These are phyloP conservation scores for Lomographa bimaculata DNA, from an alignment of 2,888 invertebrate species.

Conservation along the genomic window DNA sequence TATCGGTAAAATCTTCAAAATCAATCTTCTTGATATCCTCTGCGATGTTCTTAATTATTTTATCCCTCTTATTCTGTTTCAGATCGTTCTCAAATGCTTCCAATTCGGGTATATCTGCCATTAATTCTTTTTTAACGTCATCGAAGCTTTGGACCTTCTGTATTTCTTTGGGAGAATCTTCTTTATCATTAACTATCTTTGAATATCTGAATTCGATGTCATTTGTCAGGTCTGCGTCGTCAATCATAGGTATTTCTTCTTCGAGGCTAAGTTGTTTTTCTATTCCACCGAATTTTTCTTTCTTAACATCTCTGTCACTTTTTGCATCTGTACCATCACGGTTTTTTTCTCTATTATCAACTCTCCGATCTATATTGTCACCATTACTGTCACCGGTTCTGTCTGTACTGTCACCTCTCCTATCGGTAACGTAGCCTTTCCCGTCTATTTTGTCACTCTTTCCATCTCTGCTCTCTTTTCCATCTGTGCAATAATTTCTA, in stretches of 20 bases:
- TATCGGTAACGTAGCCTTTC: too few relatives aligned
- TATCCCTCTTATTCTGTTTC: conserved; percentile 78
- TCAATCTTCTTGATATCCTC: conserved; percentile 66
- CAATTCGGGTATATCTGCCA: conserved; percentile 79
- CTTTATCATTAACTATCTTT: conserved; percentile 45
- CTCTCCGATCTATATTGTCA: conserved; percentile 3
- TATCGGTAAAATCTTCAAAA: conserved; percentile 41
- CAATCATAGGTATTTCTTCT: conserved; percentile 82
- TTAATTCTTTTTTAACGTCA: conserved; percentile 76
- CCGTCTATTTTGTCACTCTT: neutral
- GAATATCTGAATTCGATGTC: conserved; percentile 75
- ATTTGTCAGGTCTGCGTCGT: conserved; percentile 69
- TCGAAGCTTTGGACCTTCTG: conserved; percentile 68
- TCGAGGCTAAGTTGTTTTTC: conserved; percentile 77
- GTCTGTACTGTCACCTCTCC: conserved; percentile 17
- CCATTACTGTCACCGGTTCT: conserved; percentile 1
- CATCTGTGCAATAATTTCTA: conserved; percentile 6
- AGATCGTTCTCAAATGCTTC: conserved; percentile 80
- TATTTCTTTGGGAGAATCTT: conserved; percentile 34
- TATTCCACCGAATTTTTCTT: conserved; percentile 58
- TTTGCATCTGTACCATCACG: conserved; percentile 11
- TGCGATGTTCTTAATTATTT: conserved; percentile 70
- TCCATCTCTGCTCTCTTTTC: neutral
- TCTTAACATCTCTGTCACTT: conserved; percentile 9
- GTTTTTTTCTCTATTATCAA: too few relatives aligned